A percentile compares a stretch with the other conserved stretches of the same genome.
Evolutionary conservation across 2,888 invertebrate species (phyloP).

Genomic region (Strigamia crassipes): DNA sequence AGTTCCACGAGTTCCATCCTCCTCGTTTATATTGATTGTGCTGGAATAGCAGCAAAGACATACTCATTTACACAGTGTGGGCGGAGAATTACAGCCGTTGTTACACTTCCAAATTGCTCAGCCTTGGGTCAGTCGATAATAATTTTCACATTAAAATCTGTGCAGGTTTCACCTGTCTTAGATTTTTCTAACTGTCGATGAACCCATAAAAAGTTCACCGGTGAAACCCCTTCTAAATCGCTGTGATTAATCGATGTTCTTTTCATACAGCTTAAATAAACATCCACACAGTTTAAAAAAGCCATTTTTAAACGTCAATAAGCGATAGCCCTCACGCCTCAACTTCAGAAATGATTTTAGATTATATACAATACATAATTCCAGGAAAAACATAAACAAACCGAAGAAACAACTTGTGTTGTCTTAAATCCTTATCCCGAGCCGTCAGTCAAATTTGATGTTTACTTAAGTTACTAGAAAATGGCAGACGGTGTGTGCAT

Average conservation of each 20-base stretch:
- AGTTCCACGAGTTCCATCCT: constrained; percentile 39
- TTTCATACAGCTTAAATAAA: neutral
- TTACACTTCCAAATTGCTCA: constrained; percentile 42
- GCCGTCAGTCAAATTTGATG: no score
- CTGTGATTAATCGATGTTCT: constrained; percentile 1
- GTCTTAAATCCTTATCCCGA: no score
- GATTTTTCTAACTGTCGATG: constrained; percentile 6
- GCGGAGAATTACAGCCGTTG: constrained; percentile 42
- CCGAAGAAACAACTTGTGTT: no score
- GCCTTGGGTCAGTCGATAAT: constrained; percentile 40
- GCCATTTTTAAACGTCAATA: neutral
- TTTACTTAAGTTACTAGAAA: no score
- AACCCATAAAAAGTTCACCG: constrained; percentile 16
- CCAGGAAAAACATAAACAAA: no score
- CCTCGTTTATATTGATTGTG: constrained; percentile 42
- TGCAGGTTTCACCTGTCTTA: constrained; percentile 40
- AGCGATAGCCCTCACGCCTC: no score
- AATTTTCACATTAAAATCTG: constrained; percentile 40
- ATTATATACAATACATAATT: no score
- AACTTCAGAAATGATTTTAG: no score
- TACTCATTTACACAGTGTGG: constrained; percentile 40
- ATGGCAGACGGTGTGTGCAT: no score
- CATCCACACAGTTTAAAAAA: neutral
- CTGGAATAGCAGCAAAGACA: constrained; percentile 42
- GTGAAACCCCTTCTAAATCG: constrained; percentile 4